Evolutionary conservation across 2,113 vertebrate species (phyloP), one percentile per base, ranked within the genome.

Genomic region (Rostratula benghalensis): DNA sequence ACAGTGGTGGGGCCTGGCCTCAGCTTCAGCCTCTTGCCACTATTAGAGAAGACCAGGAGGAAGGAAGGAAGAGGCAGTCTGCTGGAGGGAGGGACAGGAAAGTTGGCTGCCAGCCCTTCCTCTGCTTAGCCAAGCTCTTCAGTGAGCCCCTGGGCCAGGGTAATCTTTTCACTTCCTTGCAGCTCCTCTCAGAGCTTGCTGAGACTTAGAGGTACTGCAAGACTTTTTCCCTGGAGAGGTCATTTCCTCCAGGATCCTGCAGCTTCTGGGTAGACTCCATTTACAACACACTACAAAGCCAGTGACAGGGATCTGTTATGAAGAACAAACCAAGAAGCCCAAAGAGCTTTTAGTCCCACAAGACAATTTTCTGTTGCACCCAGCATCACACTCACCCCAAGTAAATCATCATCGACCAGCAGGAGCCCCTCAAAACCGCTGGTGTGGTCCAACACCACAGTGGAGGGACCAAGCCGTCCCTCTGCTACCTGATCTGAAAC

Each of bases 341-440:
- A 28, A 70, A 73, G 48, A 27, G 20, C 54, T 85, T 93, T 65
- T 59, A 85, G 57, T 13, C 43, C 78, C 37, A 61, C 27, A 24
- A 19, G 54, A 67, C 24, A 39, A 61, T 45, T 79, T 77, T 48
- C 27, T 79, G 46, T n/a, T 56, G 51, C 33, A 59, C 46, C 69
- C 43, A 88, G 51, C 50, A 70, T 35, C 50, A 65, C 77, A 97
- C 98, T 98, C 91, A 99, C 99, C 98, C 99, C 99, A 48, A 99
- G 97, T 33, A 99, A 98, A 93, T 99, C 99, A 76, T 99, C 99
- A 28, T 99, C 99, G 2, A 99, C 99, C 64, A 99, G 98, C 73
- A 99, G 98, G 16, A 99, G 98, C 3, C 99, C 99, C 86, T 99
- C 99, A 25, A 99, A 99, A 81, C 99, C 99, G 0, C 99, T 99